Percentiles rank a stretch among this genome's conserved stretches.
Evolutionary conservation across 2,797 vertebrate species (phyloP).

Genomic region (Pseudopleuronectes americanus): DNA sequence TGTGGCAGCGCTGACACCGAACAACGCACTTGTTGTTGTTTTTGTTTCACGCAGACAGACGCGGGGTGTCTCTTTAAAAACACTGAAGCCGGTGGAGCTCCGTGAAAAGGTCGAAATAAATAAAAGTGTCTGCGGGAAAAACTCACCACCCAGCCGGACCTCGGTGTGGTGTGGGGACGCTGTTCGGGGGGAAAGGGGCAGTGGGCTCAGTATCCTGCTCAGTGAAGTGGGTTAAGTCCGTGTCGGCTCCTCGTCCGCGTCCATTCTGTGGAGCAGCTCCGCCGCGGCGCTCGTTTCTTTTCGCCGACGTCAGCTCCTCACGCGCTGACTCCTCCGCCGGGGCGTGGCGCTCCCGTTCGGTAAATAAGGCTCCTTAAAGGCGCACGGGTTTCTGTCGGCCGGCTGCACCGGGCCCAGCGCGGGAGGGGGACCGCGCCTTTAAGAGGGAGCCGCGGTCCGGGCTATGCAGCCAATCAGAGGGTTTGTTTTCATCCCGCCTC

Average conservation of each 20-base stretch:
- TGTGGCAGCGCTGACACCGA: neutral
- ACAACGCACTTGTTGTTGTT: conserved; percentile 27
- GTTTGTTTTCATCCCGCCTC: conserved; percentile 84
- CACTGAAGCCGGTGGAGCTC: no score
- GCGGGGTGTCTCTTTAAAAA: neutral
- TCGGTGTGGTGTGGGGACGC: conserved; percentile 33
- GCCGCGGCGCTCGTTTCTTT: conserved; percentile 65
- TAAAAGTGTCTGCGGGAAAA: no score
- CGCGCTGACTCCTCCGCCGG: conserved; percentile 63
- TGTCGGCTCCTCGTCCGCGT: conserved; percentile 68
- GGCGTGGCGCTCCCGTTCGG: conserved; percentile 56
- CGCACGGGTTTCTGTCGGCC: neutral
- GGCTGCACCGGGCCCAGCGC: accelerated
- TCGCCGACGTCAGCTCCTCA: conserved; percentile 72
- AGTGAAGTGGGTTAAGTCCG: conserved; percentile 72
- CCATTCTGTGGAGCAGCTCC: conserved; percentile 75
- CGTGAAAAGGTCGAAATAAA: no score
- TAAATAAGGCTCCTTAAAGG: conserved; percentile 72
- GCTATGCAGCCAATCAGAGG: conserved; percentile 69
- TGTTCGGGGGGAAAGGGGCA: neutral
- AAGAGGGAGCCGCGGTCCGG: conserved; percentile 25
- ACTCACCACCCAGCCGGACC: conserved; percentile 65
- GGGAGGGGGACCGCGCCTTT: conserved; percentile 38
- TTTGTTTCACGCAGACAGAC: conserved; percentile 4
- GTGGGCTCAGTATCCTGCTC: conserved; percentile 59